Evolutionary conservation across 2,113 vertebrate genomes (phyloP).

Genomic region (Seriola quinqueradiata): DNA sequence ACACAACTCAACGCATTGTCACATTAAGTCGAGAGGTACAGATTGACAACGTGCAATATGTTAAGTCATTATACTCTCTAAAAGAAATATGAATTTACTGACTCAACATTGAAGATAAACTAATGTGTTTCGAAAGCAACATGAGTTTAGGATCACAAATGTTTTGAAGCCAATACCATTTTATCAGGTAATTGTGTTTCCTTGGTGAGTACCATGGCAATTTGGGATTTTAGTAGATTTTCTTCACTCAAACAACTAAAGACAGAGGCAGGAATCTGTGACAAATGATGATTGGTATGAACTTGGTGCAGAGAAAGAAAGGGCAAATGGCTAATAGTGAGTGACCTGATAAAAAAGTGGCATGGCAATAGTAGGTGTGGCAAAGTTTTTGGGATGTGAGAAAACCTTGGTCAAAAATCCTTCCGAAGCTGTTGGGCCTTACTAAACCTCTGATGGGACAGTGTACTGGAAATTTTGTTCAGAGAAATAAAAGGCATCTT

Average conservation of each 20-base stretch:
- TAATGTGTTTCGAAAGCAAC: conserved; percentile 4
- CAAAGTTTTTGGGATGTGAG: conserved; percentile 91
- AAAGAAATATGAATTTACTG: background rate
- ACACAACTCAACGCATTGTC: background rate
- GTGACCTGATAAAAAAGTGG: conserved; percentile 85
- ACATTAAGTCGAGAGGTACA: background rate
- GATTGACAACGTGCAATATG: background rate
- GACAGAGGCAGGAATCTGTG: conserved; percentile 6
- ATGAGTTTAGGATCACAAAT: background rate
- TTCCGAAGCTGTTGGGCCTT: conserved; percentile 94
- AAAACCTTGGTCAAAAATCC: conserved; percentile 99
- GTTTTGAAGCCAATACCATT: conserved; percentile 48
- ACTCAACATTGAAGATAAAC: conserved; percentile 12
- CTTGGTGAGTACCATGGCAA: background rate
- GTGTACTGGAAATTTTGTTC: conserved; percentile 65
- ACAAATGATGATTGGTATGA: conserved; percentile 12
- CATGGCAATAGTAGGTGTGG: conserved; percentile 95
- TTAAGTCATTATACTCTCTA: conserved; percentile 7
- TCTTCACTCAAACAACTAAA: background rate
- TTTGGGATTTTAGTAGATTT: background rate
- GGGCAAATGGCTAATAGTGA: conserved; percentile 77
- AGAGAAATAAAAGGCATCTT: conserved; percentile 58
- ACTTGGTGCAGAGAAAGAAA: conserved; percentile 9
- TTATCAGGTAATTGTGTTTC: conserved; percentile 62
- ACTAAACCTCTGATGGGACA: conserved; percentile 88